Conservation (phyloP, 2,797 vertebrate species). For the Sardinella longiceps region DNA sequence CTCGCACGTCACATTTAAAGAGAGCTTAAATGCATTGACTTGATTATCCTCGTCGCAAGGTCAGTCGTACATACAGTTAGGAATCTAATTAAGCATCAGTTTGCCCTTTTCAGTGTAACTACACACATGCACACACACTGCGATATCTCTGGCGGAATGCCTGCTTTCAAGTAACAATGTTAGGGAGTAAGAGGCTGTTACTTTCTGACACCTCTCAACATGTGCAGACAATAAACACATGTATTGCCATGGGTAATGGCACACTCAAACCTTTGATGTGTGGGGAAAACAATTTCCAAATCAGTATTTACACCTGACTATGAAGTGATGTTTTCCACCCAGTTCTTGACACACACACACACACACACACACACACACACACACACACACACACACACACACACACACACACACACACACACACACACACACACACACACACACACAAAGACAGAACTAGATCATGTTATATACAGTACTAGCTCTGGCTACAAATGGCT, state of each 20-base stretch:
- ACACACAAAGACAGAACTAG: constrained; percentile 8
- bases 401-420: no score
- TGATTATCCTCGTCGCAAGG: constrained; percentile 22
- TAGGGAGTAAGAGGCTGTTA: constrained; percentile 40
- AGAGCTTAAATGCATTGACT: constrained; percentile 26
- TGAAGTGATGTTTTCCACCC: constrained; percentile 48
- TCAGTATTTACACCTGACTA: constrained; percentile 58
- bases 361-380: background rate
- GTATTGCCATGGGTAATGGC: constrained; percentile 36
- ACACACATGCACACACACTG: constrained; percentile 16
- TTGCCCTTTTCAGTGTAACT: constrained; percentile 16
- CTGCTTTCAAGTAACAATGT: constrained; percentile 17
- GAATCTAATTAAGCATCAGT: constrained; percentile 26
- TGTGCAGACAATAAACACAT: constrained; percentile 49
- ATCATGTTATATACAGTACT: constrained; percentile 27
- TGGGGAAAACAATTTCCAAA: constrained; percentile 43
- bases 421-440: background rate
- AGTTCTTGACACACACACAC: constrained; percentile 2
- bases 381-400: background rate
- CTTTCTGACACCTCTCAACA: constrained; percentile 58
- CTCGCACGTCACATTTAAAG: constrained; percentile 19
- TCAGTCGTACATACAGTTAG: constrained; percentile 16
- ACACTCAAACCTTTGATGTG: constrained; percentile 57
- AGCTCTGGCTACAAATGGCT: constrained; percentile 40
- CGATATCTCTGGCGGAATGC: constrained; percentile 1